Evolutionary conservation across 2,888 invertebrate genomes (phyloP), one percentile per base, ranked within the genome.

Genomic region (Theodoxus fluviatilis): DNA sequence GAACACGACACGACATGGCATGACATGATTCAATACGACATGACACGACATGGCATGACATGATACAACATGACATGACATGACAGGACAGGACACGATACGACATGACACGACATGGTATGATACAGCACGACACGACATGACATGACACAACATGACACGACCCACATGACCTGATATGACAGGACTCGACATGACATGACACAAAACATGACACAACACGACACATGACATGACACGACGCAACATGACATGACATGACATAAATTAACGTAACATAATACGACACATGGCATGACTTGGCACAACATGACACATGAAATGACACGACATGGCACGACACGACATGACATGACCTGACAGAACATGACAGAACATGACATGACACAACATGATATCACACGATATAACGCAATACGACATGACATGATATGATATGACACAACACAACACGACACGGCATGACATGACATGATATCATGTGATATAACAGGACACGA

Each of bases 231-330:
- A 4, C 49, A 49, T 25, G 4, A 49, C 49, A 57, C 57, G 15
- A 25, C 57, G 31, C 57, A 25, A 25, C 57, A 57, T 31, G 15
- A 15, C 57, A 57, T 31, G 15, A 15, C 57, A 57, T 31, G 15
- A 15, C 57, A 57, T 31, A 25, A 25, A 28, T 31, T 31, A 57
- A 25, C 57, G 31, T 31, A 25, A 18, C 57, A 57, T 33, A 25
- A 57, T 33, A 57, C 57, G 18, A 6, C 57, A 57, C 57, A 25
- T n/a, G n/a, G n/a, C n/a, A n/a, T n/a, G n/a, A n/a, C n/a, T n/a
- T n/a, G n/a, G 3, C 57, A 57, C 57, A 25, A 57, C 57, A 57
- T 1, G 18, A 57, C 57, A 57, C 57, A 57, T 7, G 18, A 52
- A 9, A 1, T 22, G 25, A 52, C 1, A n/a, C 7, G 25, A 52